A percentile compares a stretch with the other conserved stretches of the same genome.
Evolutionary conservation across 2,888 invertebrate genomes (phyloP).

Genomic region (Penaeus monodon): DNA sequence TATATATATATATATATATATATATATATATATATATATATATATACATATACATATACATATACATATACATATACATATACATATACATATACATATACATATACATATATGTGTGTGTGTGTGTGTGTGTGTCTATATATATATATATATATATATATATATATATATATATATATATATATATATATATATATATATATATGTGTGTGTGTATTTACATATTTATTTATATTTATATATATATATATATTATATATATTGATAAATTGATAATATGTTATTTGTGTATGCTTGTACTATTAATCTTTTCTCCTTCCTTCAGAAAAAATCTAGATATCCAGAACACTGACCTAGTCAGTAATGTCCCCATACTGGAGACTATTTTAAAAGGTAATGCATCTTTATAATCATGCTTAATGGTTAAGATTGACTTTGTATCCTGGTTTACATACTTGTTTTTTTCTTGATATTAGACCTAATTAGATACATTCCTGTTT

Average conservation of each 20-base stretch:
- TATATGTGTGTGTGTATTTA: too few species aligned
- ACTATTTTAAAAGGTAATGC: slow-evolving; percentile 4
- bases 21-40: too few species aligned
- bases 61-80: too few species aligned
- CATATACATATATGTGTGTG: too few species aligned
- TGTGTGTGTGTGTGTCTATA: too few species aligned
- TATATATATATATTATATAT: neutral
- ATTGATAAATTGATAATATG: neutral
- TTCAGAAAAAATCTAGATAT: slow-evolving; percentile 20
- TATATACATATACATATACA: too few species aligned
- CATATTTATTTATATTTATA: neutral
- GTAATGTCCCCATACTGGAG: neutral
- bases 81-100: too few species aligned
- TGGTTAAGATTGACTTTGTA: neutral
- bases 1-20: too few species aligned
- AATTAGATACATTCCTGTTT: neutral
- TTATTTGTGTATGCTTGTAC: neutral
- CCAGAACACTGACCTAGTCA: neutral
- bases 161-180: too few species aligned
- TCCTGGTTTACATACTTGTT: neutral
- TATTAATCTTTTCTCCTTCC: neutral
- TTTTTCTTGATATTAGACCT: neutral
- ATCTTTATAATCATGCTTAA: neutral
- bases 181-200: neutral
- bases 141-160: too few species aligned